These are phyloP conservation scores for Eustalomyia histrio DNA, from an alignment of 2,888 invertebrate genomes.

Conservation along the genomic window DNA sequence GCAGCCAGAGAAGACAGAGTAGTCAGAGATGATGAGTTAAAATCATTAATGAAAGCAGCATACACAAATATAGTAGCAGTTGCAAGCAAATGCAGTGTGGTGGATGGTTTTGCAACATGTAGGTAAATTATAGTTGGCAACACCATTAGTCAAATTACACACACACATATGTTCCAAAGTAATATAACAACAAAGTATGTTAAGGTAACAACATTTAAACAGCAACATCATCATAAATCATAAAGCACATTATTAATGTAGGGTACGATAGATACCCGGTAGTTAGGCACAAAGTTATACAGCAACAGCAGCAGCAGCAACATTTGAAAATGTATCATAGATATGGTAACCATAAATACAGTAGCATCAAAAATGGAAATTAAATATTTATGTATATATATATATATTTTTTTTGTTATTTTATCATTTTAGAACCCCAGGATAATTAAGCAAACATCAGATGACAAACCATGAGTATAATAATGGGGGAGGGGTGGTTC, in stretches of 20 bases:
- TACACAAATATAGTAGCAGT: background rate
- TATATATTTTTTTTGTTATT: constrained; percentile 13
- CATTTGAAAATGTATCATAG: background rate
- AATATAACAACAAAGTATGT: constrained; percentile 18
- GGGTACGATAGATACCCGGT: constrained; percentile 2
- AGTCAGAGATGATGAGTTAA: background rate
- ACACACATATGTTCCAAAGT: background rate
- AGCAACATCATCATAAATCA: constrained; percentile 44
- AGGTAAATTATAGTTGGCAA: background rate
- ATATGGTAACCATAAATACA: constrained; percentile 13
- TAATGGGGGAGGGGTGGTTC: background rate
- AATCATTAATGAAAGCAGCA: constrained; percentile 16
- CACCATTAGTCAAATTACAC: constrained; percentile 25
- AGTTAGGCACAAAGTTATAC: constrained; percentile 11
- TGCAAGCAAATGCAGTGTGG: background rate
- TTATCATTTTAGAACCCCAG: constrained; percentile 9
- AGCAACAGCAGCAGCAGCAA: background rate
- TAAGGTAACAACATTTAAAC: constrained; percentile 22
- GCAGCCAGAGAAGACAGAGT: constrained; percentile 15
- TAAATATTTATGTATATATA: background rate
- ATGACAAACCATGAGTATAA: background rate
- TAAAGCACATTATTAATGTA: constrained; percentile 8
- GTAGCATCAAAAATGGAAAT: background rate
- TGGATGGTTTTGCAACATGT: constrained; percentile 6
- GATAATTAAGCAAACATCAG: constrained; percentile 12